These are phyloP conservation scores for Harlomillsia oculata DNA, from an alignment of 1,140 invertebrate genomes.

Conservation along the genomic window DNA sequence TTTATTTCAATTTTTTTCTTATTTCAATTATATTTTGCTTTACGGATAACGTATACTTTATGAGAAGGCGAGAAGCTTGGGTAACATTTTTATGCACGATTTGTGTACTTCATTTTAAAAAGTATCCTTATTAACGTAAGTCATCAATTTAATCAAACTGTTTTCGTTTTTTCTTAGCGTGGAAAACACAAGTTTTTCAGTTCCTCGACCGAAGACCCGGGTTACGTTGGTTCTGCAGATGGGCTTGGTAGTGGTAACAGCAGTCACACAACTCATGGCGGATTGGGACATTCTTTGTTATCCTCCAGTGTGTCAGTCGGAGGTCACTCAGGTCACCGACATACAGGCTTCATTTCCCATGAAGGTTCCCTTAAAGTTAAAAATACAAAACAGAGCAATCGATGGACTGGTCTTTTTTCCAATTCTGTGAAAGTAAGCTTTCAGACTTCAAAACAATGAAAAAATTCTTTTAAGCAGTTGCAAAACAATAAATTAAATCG, in stretches of 20 bases:
- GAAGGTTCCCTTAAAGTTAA: slow-evolving; percentile 43
- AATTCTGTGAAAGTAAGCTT: slow-evolving; percentile 45
- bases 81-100: too few relatives aligned
- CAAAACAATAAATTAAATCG: not conserved
- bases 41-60: too few relatives aligned
- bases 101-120: too few relatives aligned
- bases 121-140: too few relatives aligned
- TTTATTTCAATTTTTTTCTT: too few relatives aligned
- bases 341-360: slow-evolving; percentile 37
- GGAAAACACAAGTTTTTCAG: slow-evolving; percentile 51
- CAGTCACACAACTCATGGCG: not conserved
- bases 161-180: not conserved
- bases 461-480: not conserved
- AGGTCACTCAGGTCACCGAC: not conserved
- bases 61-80: too few relatives aligned
- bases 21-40: too few relatives aligned
- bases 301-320: slow-evolving; percentile 9
- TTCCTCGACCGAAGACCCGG: slow-evolving; percentile 52
- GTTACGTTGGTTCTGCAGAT: slow-evolving; percentile 27
- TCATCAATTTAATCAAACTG: too few relatives aligned
- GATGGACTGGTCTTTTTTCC: slow-evolving; percentile 56
- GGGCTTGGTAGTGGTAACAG: not conserved
- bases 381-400: slow-evolving; percentile 47
- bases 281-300: slow-evolving; percentile 8
- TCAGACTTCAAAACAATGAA: not conserved